These are phyloP conservation scores for Syritta pipiens DNA, from an alignment of 2,888 invertebrate genomes.

Conservation along the genomic window DNA sequence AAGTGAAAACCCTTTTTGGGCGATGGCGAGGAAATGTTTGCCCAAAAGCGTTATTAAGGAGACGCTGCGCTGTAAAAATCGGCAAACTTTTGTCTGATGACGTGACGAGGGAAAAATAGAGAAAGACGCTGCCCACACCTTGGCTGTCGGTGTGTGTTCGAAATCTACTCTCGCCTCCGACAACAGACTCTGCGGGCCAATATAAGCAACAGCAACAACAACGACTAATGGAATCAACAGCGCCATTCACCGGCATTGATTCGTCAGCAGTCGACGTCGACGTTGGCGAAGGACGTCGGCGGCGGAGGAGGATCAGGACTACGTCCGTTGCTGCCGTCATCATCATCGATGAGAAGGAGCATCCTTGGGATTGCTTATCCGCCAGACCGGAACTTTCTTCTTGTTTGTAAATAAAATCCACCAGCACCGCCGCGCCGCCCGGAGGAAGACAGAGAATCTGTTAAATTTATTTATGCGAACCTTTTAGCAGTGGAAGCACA, in stretches of 20 bases:
- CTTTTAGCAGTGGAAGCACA: conserved; percentile 62
- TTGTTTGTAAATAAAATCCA: conserved; percentile 65
- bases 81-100: conserved; percentile 63
- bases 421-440: not conserved
- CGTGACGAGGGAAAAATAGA: conserved; percentile 58
- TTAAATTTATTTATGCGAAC: conserved; percentile 68
- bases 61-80: conserved; percentile 60
- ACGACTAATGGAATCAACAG: conserved; percentile 65
- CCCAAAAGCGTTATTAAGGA: conserved; percentile 64
- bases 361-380: conserved; percentile 61
- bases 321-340: no score
- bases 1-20: conserved; percentile 64
- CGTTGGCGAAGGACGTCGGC: not conserved
- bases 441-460: conserved; percentile 53
- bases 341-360: not conserved
- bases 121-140: conserved; percentile 33
- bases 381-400: conserved; percentile 68
- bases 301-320: not conserved
- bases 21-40: conserved; percentile 36
- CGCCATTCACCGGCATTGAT: conserved; percentile 51
- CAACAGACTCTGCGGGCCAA: conserved; percentile 22
- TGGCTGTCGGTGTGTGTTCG: conserved; percentile 1
- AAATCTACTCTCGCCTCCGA: conserved; percentile 49
- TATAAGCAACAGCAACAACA: conserved; percentile 60
- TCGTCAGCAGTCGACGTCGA: conserved; percentile 4